Base-by-base conservation (phyloP, 1,140 invertebrate species). In the Trachymyrmex cornetzi region DNA sequence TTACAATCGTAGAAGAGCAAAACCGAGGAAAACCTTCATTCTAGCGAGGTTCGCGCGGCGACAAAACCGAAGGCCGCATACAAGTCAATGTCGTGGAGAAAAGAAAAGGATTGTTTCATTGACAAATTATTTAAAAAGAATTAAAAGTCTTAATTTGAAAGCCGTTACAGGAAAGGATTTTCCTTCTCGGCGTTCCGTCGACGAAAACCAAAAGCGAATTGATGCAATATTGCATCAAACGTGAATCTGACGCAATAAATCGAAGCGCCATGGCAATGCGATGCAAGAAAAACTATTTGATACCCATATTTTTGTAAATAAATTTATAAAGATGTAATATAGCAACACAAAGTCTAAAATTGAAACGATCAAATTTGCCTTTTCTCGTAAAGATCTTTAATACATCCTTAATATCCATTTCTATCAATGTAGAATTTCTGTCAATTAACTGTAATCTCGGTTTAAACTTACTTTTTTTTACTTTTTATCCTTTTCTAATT, bases 1-100 rank as follows among this genome's bases (percentile, higher is more conserved):
- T 71, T 89, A 88, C 57, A 82, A 74, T 77, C 27, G 55, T 74
- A 85, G 72, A 86, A 77, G 86, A 89, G 77, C 75, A 44, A 69
- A 88, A 87, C 66, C 30, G 38, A 88, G 63, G 19, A 79, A 85
- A 88, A 79, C 1, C 19, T 77, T 77, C 4, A 5, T 75, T 67
- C 71, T 85, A 79, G 82, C 27, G 24, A 66, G 30, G 16, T 22
- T 64, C 14, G 24, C 38, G 79, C 55, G 72, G 53, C 79, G 88
- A 84, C 85, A 87, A 84, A 89, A 77, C 84, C 72, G 59, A 80
- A 80, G 84, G 50, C 7, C 16, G 44, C 2, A 30, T 27, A 11
- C 9, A 24, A 7, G 6, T 27, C 19, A 6, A 72, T 7, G 61
- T 57, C 19, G 6, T 19, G 50, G 3, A 72, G 38, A 59, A 34